Conservation (phyloP, 35 echinoderm and acorn worm genomes). For the Stichopus chloronotus region DNA sequence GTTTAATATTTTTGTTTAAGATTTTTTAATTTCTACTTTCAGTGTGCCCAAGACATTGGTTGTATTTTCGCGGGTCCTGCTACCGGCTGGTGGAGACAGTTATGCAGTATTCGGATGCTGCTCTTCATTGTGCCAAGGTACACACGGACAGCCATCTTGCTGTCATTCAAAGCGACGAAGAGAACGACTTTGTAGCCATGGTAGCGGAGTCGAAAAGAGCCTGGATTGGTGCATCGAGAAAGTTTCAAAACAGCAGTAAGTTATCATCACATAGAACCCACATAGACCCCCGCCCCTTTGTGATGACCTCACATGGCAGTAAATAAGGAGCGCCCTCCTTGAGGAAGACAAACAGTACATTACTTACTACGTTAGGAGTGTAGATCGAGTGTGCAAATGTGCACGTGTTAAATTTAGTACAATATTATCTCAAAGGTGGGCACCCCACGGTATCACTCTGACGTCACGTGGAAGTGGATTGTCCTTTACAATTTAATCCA, state of each 20-base stretch:
- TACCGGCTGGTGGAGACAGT: conserved; percentile 33
- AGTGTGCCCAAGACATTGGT: conserved; percentile 40
- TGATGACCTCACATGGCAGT: too few species aligned
- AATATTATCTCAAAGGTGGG: too few species aligned
- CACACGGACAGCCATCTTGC: conserved; percentile 11
- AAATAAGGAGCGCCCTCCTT: too few species aligned
- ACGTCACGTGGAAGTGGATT: too few species aligned
- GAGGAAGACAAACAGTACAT: too few species aligned
- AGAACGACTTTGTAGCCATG: conserved; percentile 43
- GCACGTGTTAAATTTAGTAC: too few species aligned
- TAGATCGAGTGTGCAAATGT: too few species aligned
- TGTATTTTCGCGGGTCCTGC: conserved; percentile 37
- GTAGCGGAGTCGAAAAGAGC: conserved; percentile 38
- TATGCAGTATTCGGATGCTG: conserved; percentile 32
- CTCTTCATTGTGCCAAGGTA: background rate
- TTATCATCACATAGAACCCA: background rate
- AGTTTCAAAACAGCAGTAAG: conserved; percentile 35
- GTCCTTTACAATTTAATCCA: too few species aligned
- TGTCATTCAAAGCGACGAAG: conserved; percentile 26
- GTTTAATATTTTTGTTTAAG: too few species aligned
- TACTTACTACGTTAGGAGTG: too few species aligned
- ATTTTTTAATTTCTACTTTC: background rate
- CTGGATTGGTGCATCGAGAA: conserved; percentile 50
- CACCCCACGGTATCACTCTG: too few species aligned
- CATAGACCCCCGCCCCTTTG: background rate